Evolutionary conservation across 2,888 invertebrate genomes (phyloP), one percentile per base, ranked within the genome.

Genomic region (Aleiodes testaceus): DNA sequence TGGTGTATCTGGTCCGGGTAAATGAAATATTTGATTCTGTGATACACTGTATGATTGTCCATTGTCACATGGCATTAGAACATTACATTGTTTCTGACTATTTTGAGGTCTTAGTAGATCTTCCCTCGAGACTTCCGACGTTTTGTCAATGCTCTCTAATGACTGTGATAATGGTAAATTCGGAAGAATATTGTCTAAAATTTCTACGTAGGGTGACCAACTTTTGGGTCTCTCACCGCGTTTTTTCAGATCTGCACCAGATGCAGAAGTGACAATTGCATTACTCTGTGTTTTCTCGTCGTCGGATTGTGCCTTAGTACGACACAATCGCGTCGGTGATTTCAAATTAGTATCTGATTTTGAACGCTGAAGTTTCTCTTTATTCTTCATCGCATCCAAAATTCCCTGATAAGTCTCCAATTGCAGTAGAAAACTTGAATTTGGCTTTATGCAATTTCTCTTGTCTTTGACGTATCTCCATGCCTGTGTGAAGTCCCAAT

Each of bases 401-500:
- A 98, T 98, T 73, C 97, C 98, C 88, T 97, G 94, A 88, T 99
- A 99, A 11, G 96, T 98, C 88, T 97, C 96, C 79, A 99, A 90
- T 88, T 99, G 99, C 80, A 93, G 91, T 80, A 97, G 90, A 89
- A 99, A 99, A 83, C 96, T 97, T 66, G 92, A 93, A 88, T 99
- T 99, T 9, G 99, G 99, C 86, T 97, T 97, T 78, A 99, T 96
- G 88, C 98, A 98, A 84, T 91, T 95, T 26, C 99, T 91, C 84
- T 95, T 95, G 73, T 94, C 91, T 88, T 96, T 97, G 0, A 99
- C 98, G 88, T 96, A 95, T 74, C 93, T 92, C 81, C 96, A 89
- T 1, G 99, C 97, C 81, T 94, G 93, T 74, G 94, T 92, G 82
- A 98, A 94, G 82, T 95, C 93, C 97, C 97, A 97, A 85, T 95